Percentiles rank a stretch among this genome's conserved stretches.
Evolutionary conservation across 2,888 invertebrate genomes (phyloP).

Genomic region (Argyresthia goedartella): DNA sequence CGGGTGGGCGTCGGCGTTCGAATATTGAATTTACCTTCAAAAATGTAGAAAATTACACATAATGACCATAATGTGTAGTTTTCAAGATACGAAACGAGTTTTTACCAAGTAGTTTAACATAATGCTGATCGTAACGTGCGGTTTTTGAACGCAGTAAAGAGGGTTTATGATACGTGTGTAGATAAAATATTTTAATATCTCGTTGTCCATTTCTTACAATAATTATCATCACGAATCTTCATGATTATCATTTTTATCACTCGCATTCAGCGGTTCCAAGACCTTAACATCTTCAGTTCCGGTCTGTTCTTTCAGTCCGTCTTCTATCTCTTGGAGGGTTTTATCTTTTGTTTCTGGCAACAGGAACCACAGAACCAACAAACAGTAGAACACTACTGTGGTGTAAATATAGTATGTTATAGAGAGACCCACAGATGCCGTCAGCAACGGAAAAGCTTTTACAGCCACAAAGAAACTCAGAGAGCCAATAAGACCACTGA

Average conservation of each 20-base stretch:
- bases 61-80: too few species aligned
- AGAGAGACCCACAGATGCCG: slow-evolving; percentile 56
- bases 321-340: slow-evolving; percentile 76
- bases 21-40: too few species aligned
- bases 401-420: slow-evolving; percentile 73
- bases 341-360: slow-evolving; percentile 78
- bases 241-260: background rate
- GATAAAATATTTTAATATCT: too few species aligned
- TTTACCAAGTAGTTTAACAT: too few species aligned
- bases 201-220: too few species aligned
- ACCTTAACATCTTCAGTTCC: background rate
- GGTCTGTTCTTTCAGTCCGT: slow-evolving; percentile 48
- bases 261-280: background rate
- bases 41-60: too few species aligned
- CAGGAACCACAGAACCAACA: slow-evolving; percentile 65
- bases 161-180: too few species aligned
- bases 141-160: too few species aligned
- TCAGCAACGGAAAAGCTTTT: slow-evolving; percentile 74
- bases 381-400: slow-evolving; percentile 59
- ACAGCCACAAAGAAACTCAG: slow-evolving; percentile 76
- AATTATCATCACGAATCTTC: too few species aligned
- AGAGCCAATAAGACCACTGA: slow-evolving; percentile 73
- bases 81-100: too few species aligned
- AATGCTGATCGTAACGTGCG: too few species aligned
- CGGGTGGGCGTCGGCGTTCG: too few species aligned